Base-by-base conservation (phyloP, 1,140 invertebrate species). In the Octopus bimaculoides region DNA sequence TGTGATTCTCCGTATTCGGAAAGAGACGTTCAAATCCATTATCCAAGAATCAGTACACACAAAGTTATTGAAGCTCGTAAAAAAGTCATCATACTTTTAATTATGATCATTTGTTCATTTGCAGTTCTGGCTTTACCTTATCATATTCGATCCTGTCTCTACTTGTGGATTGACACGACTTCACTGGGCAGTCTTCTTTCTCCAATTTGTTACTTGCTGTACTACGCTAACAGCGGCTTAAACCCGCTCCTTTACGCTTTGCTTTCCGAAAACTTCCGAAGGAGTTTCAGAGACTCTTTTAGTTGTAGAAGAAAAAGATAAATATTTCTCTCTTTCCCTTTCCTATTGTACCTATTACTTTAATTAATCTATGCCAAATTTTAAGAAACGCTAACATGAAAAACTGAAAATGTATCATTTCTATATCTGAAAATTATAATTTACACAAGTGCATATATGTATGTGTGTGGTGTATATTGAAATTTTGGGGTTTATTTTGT, bases 191-290 rank as follows among this genome's bases (percentile, higher is more conserved):
- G 93, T 17, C 90, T 96, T 3, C 91, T 96, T 75, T 95, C 95
- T 4, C 94, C 95, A 2, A 91, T 94, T n/a, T 95, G 95, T 9
- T 95, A 94, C 88, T 92, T 96, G 73, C 92, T 95, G 82, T 93
- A 95, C 61, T 96, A 95, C 85, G 93, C 94, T 88, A 96, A 96
- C 91, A 95, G 94, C 14, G 95, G 94, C 55, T 92, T 96, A 79
- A 96, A 96, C 90, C 95, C 95, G 1, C 89, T 96, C 71, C 91
- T 96, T 5, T 96, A 96, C 88, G 95, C 95, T 4, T 94, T 96
- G 86, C 91, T 96, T 73, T 96, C 95, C 3, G 93, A 94, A 77
- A 91, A 90, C 77, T 92, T 92, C 78, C 80, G 91, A 76, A 83
- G 87, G 69, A 90, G 89, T 78, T 86, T 90, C 77, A 82, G 85